Percentiles rank a stretch among this genome's conserved stretches.
Conservation (phyloP, 2,797 vertebrate genomes). For the Remorina albescens region DNA sequence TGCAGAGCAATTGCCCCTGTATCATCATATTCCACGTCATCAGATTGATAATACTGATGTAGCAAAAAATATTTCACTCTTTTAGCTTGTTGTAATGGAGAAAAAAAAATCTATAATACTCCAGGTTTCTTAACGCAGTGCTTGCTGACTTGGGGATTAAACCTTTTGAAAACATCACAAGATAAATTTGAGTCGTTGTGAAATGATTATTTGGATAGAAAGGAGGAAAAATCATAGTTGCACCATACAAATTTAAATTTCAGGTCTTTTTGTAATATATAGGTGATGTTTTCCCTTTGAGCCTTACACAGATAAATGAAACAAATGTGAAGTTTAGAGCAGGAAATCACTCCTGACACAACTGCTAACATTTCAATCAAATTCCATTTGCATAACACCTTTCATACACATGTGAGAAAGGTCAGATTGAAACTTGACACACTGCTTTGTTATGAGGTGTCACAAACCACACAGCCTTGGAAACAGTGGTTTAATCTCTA, state of each 20-base stretch:
- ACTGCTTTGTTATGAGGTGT: too few species aligned
- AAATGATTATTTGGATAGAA: neutral
- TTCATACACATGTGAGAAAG: neutral
- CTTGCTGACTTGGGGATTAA: neutral
- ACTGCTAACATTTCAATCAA: neutral
- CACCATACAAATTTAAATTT: too few species aligned
- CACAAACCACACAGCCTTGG: neutral
- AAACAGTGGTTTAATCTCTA: neutral
- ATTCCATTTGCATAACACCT: neutral
- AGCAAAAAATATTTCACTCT: neutral
- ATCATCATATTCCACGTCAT: neutral
- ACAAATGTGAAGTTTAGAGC: neutral
- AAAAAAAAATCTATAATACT: neutral
- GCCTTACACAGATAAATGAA: neutral
- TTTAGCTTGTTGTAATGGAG: too few species aligned
- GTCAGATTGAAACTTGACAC: neutral
- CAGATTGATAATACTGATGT: neutral
- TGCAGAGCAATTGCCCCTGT: neutral
- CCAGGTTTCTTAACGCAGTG: neutral
- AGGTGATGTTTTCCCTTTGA: neutral
- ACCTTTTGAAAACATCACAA: neutral
- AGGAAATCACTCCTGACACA: neutral
- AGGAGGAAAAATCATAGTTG: neutral
- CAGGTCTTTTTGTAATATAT: too few species aligned
- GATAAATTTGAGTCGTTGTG: neutral